Percentiles rank a stretch among this genome's conserved stretches.
Conservation (phyloP, 2,797 vertebrate species). For the Bovichtus diacanthus region DNA sequence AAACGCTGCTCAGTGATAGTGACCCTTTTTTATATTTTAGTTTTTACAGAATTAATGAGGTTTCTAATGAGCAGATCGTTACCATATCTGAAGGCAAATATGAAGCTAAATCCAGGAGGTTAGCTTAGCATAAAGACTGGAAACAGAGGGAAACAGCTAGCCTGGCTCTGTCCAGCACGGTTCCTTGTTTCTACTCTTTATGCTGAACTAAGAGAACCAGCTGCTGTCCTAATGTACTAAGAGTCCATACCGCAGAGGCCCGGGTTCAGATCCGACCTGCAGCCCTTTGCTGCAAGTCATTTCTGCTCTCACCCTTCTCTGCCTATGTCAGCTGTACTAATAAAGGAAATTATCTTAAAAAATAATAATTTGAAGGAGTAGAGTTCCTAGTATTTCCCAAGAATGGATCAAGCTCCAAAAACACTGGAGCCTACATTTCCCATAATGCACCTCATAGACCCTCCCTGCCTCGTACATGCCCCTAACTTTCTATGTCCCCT, state of each 20-base stretch:
- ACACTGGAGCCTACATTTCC: constrained; percentile 1
- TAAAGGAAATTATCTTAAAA: no score
- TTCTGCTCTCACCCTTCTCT: no score
- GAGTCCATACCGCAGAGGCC: no score
- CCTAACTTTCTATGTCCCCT: neutral
- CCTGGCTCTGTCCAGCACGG: neutral
- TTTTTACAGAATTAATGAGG: neutral
- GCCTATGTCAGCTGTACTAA: no score
- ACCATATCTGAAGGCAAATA: neutral
- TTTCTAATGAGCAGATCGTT: neutral
- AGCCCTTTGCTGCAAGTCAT: no score
- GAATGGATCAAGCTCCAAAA: no score
- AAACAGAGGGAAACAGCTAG: neutral
- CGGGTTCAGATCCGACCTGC: no score
- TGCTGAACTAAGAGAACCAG: neutral
- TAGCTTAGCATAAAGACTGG: constrained; percentile 4
- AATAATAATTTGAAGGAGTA: no score
- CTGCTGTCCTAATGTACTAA: no score
- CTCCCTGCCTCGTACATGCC: neutral
- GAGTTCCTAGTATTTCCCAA: no score
- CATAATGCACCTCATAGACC: neutral
- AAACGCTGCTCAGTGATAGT: neutral
- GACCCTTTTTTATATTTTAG: neutral
- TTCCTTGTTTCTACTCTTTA: neutral
- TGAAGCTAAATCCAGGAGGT: neutral